These are phyloP conservation scores for Crambe crambe DNA, from an alignment of 37 sponge, comb jelly and placozoan species.

Conservation along the genomic window DNA sequence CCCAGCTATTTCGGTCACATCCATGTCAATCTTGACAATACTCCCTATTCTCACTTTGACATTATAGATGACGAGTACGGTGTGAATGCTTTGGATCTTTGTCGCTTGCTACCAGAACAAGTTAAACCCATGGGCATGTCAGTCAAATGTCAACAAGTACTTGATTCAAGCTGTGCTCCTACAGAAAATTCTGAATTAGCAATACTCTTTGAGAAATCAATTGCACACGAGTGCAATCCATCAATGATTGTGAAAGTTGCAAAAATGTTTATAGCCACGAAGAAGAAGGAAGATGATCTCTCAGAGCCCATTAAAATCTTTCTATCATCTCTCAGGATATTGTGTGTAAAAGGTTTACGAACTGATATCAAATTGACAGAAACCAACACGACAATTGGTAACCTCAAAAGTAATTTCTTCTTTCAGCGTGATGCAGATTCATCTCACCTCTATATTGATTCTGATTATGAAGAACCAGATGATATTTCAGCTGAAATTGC, in stretches of 20 bases:
- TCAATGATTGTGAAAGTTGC: background rate
- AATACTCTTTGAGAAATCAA: background rate
- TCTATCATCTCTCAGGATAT: background rate
- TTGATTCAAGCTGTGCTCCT: background rate
- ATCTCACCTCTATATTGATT: background rate
- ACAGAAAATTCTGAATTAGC: conserved; percentile 8
- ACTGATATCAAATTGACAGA: background rate
- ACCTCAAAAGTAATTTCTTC: background rate
- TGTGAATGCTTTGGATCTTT: conserved; percentile 1
- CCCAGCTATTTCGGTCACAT: conserved; percentile 4
- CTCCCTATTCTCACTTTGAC: background rate
- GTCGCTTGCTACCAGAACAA: conserved; percentile 21
- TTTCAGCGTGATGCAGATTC: background rate
- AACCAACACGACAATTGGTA: background rate
- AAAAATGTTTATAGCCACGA: background rate
- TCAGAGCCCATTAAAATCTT: background rate
- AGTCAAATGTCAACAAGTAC: background rate
- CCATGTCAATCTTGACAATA: background rate
- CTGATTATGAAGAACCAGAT: background rate
- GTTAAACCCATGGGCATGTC: conserved; percentile 32
- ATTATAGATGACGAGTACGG: conserved; percentile 5
- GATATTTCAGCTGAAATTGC: background rate
- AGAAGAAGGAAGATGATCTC: background rate
- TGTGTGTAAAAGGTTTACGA: conserved; percentile 11
- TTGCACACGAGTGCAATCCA: background rate